Conservation (phyloP, 1,140 invertebrate genomes). For the Eriocheir sinensis region DNA sequence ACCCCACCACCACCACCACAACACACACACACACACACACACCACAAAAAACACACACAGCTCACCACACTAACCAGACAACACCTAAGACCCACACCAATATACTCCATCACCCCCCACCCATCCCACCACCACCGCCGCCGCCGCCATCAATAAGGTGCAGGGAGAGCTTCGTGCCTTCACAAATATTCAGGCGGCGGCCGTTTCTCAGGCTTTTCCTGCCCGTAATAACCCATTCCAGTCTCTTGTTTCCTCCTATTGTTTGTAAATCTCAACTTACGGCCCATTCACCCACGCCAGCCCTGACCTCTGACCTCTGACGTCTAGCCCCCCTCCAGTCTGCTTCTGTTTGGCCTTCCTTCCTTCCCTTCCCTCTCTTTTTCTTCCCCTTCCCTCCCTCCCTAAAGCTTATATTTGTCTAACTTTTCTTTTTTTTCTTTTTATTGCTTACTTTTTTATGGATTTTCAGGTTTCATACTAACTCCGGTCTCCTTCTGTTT, state of each 20-base stretch:
- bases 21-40: too few relatives aligned
- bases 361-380: too few relatives aligned
- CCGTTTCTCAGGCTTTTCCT: neutral
- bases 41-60: neutral
- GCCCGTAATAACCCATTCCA: neutral
- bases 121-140: neutral
- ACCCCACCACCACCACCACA: neutral
- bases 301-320: neutral
- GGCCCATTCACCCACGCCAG: neutral
- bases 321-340: neutral
- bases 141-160: neutral
- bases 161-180: neutral
- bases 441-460: too few relatives aligned
- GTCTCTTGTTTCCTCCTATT: conserved; percentile 24
- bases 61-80: neutral
- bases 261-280: conserved; percentile 16
- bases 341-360: too few relatives aligned
- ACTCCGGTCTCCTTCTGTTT: too few relatives aligned
- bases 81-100: too few relatives aligned
- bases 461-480: too few relatives aligned
- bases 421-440: too few relatives aligned
- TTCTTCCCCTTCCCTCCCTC: too few relatives aligned
- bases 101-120: neutral
- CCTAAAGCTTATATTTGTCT: too few relatives aligned
- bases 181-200: too few relatives aligned